Conservation (phyloP, 2,797 vertebrate species). For the Lithobates sylvaticus region DNA sequence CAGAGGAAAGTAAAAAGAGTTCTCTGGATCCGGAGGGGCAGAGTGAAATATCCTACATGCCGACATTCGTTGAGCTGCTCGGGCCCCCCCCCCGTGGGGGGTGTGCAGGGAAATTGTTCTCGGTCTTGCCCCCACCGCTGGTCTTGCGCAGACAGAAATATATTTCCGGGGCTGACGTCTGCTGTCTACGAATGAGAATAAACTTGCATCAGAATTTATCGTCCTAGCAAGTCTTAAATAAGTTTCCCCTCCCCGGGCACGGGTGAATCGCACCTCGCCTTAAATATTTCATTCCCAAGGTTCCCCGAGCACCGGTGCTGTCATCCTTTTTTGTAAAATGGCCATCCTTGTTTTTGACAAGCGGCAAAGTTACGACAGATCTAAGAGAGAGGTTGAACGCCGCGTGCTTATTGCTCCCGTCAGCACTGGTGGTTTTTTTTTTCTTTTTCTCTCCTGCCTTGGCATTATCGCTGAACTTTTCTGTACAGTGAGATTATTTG, state of each 20-base stretch:
- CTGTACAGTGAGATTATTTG: neutral
- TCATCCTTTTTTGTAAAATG: conserved; percentile 37
- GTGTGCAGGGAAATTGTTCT: conserved; percentile 8
- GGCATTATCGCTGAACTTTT: conserved; percentile 16
- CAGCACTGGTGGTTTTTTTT: conserved; percentile 36
- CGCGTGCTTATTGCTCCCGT: conserved; percentile 55
- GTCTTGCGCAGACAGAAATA: conserved; percentile 17
- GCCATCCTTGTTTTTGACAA: conserved; percentile 59
- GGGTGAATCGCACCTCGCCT: conserved; percentile 32
- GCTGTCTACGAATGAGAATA: conserved; percentile 5
- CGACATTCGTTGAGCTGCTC: neutral
- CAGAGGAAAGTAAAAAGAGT: neutral
- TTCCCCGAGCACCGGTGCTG: conserved; percentile 53
- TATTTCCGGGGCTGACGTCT: neutral
- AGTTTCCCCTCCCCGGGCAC: conserved; percentile 13
- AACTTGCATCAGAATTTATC: conserved; percentile 35
- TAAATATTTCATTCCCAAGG: conserved; percentile 51
- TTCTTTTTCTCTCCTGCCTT: neutral
- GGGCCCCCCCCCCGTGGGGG: neutral
- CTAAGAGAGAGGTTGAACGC: conserved; percentile 29
- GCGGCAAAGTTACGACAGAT: conserved; percentile 61
- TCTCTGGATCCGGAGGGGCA: neutral
- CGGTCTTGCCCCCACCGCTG: neutral
- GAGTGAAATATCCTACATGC: neutral
- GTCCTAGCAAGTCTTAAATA: conserved; percentile 31